Percentiles rank a stretch among this genome's conserved stretches.
Conservation (phyloP, 2,797 vertebrate genomes). For the Kryptopterus vitreolus region DNA sequence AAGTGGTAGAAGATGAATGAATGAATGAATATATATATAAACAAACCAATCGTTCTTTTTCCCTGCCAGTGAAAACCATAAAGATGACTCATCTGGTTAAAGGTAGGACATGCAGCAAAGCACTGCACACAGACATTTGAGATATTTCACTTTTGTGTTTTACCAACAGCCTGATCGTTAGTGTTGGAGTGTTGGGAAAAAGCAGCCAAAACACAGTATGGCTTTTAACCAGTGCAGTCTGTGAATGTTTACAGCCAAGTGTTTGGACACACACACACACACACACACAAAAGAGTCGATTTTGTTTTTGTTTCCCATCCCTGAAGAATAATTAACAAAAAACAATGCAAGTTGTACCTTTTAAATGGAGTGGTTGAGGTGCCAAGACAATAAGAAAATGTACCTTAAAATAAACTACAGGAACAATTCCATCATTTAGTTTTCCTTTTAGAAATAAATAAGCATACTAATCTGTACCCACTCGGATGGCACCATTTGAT, state of each 20-base stretch:
- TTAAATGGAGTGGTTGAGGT: background rate
- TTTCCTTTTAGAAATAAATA: background rate
- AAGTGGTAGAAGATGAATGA: too few species aligned
- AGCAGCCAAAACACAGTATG: constrained; percentile 36
- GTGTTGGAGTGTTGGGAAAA: constrained; percentile 29
- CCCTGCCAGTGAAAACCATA: background rate
- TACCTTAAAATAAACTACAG: background rate
- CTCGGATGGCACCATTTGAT: too few species aligned
- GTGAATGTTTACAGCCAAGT: constrained; percentile 25
- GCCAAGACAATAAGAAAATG: background rate
- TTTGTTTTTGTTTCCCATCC: background rate
- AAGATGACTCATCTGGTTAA: constrained; percentile 29
- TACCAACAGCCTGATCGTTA: constrained; percentile 33
- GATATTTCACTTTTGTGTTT: constrained; percentile 11
- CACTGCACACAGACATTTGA: background rate
- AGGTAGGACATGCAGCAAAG: constrained; percentile 17
- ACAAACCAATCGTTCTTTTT: background rate
- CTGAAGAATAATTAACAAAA: background rate
- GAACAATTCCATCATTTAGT: background rate
- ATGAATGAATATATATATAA: too few species aligned
- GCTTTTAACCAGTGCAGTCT: constrained; percentile 49
- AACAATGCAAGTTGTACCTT: background rate
- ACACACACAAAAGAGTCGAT: too few species aligned
- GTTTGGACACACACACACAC: constrained; percentile 10
- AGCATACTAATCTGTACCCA: background rate